These are phyloP conservation scores for Lindbergichthys nudifrons DNA, from an alignment of 2,797 vertebrate genomes.

Conservation along the genomic window DNA sequence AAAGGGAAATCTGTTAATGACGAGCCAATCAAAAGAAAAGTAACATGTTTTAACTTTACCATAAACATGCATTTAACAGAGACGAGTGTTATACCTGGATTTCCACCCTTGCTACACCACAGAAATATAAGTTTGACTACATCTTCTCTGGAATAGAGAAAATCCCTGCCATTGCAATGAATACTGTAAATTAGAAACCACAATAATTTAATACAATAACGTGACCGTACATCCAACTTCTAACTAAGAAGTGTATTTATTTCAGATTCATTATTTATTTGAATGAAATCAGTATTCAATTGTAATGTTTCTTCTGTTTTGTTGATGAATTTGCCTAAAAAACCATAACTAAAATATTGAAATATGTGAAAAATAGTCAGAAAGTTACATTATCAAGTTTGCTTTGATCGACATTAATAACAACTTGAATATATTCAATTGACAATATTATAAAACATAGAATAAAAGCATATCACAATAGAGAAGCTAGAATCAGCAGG, in stretches of 20 bases:
- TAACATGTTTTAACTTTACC: not conserved
- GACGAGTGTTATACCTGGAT: not conserved
- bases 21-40: conserved; percentile 6
- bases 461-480: not conserved
- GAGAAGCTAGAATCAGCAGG: not conserved
- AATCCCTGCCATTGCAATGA: not conserved
- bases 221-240: not conserved
- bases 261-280: too few relatives aligned
- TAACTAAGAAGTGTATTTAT: too few relatives aligned
- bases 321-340: too few relatives aligned
- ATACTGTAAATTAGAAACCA: not conserved
- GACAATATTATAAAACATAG: too few relatives aligned
- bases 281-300: not conserved
- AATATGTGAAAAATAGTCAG: not conserved
- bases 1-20: conserved; percentile 6
- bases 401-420: not conserved
- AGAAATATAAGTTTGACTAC: too few relatives aligned
- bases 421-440: not conserved
- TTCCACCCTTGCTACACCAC: not conserved
- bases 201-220: not conserved
- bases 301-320: not conserved
- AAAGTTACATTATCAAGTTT: not conserved
- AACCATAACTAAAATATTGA: too few relatives aligned
- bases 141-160: not conserved
- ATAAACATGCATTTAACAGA: not conserved